Percentiles rank a stretch among this genome's conserved stretches.
Evolutionary conservation across 2,888 invertebrate species (phyloP).

Genomic region (Gasteruption jaculator): DNA sequence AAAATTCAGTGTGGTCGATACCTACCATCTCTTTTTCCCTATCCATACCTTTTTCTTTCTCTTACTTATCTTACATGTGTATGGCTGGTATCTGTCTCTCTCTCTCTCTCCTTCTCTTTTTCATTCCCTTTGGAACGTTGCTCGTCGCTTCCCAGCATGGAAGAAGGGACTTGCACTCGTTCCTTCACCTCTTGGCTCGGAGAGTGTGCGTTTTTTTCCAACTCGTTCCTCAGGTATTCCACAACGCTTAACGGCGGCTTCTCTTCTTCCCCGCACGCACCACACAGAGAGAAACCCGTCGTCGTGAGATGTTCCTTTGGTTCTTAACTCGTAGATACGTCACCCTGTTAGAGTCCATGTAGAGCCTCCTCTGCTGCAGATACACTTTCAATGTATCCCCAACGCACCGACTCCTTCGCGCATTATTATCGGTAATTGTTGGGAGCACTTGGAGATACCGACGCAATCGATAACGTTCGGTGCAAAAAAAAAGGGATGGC

Average conservation of each 20-base stretch:
- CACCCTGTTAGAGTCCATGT: too few relatives aligned
- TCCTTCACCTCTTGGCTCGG: conserved; percentile 42
- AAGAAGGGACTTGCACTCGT: conserved; percentile 38
- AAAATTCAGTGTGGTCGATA: conserved; percentile 29
- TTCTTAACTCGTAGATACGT: too few relatives aligned
- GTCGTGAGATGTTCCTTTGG: too few relatives aligned
- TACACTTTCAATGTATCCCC: too few relatives aligned
- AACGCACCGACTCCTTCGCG: too few relatives aligned
- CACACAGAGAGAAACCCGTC: too few relatives aligned
- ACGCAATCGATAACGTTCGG: too few relatives aligned
- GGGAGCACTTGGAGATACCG: too few relatives aligned
- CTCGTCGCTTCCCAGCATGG: conserved; percentile 18
- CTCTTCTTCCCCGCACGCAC: conserved; percentile 21
- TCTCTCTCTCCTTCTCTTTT: conserved; percentile 8
- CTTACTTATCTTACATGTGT: conserved; percentile 5
- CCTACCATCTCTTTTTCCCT: conserved; percentile 14
- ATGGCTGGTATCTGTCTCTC: too few relatives aligned
- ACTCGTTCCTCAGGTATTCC: conserved; percentile 44
- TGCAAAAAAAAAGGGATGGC: too few relatives aligned
- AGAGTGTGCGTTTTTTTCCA: conserved; percentile 35
- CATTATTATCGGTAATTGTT: too few relatives aligned
- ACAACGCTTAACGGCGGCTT: conserved; percentile 36
- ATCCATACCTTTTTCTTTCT: conserved; percentile 3
- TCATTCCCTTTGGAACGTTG: conserved; percentile 23
- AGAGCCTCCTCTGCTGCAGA: too few relatives aligned